Conservation (phyloP, 1,140 invertebrate genomes). For the Neodiprion pinetum region DNA sequence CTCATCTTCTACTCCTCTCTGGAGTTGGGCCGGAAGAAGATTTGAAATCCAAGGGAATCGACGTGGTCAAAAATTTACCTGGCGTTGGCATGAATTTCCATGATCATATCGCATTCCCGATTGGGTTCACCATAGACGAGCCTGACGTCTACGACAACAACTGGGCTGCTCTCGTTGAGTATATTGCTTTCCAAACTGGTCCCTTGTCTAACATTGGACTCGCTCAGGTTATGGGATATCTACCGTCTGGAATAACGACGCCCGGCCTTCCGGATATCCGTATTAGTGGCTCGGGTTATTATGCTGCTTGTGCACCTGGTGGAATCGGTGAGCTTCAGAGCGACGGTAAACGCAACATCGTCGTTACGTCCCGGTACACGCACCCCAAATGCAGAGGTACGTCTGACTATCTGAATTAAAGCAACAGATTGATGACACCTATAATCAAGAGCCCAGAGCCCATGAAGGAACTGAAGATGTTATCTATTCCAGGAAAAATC, state of each 20-base stretch:
- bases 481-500: slow-evolving; percentile 40
- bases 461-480: too few relatives aligned
- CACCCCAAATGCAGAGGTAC: slow-evolving; percentile 65
- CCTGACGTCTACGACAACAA: slow-evolving; percentile 67
- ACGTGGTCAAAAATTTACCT: slow-evolving; percentile 68
- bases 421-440: background rate
- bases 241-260: slow-evolving; percentile 67
- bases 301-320: slow-evolving; percentile 67
- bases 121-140: slow-evolving; percentile 61
- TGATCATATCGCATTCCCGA: slow-evolving; percentile 72
- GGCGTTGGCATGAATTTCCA: slow-evolving; percentile 81
- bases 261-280: slow-evolving; percentile 70
- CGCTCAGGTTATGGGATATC: slow-evolving; percentile 68
- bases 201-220: slow-evolving; percentile 69
- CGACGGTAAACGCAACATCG: slow-evolving; percentile 63
- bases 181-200: slow-evolving; percentile 66
- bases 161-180: slow-evolving; percentile 68
- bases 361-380: slow-evolving; percentile 58
- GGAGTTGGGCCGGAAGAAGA: background rate
- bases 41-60: slow-evolving; percentile 55
- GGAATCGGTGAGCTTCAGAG: slow-evolving; percentile 60
- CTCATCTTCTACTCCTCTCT: slow-evolving; percentile 26
- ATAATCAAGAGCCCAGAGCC: background rate
- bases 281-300: slow-evolving; percentile 73
- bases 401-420: background rate